Percentiles rank a stretch among this genome's conserved stretches.
Evolutionary conservation across 2,888 invertebrate genomes (phyloP).

Genomic region (Andrena haemorrhoa): DNA sequence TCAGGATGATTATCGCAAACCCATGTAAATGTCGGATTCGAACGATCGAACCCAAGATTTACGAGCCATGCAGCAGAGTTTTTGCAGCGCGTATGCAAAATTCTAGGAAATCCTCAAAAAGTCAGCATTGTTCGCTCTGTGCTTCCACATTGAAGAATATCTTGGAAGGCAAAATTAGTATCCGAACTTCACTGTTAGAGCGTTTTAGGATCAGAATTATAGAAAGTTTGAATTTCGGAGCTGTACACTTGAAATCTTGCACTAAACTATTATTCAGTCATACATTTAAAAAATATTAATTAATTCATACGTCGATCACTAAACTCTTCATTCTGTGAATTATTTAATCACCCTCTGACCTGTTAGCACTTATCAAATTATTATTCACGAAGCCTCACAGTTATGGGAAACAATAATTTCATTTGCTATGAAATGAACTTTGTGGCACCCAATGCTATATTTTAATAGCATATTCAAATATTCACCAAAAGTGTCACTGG

Average conservation of each 20-base stretch:
- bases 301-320: too few species aligned
- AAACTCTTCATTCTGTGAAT: not conserved
- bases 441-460: not conserved
- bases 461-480: not conserved
- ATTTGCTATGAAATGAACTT: not conserved
- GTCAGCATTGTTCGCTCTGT: conserved; percentile 1
- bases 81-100: conserved; percentile 13
- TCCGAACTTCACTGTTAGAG: not conserved
- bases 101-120: not conserved
- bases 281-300: not conserved
- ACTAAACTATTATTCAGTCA: not conserved
- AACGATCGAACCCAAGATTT: conserved; percentile 6
- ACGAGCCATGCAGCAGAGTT: conserved; percentile 9
- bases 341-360: not conserved
- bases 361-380: not conserved
- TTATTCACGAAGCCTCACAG: too few species aligned
- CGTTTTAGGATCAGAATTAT: not conserved
- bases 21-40: conserved; percentile 3
- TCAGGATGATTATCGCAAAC: conserved; percentile 5
- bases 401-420: too few species aligned
- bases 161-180: not conserved
- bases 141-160: conserved; percentile 1
- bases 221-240: not conserved
- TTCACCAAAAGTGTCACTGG: not conserved
- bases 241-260: not conserved